These are phyloP conservation scores for Glomeris marginata DNA, from an alignment of 2,888 invertebrate species.

Conservation along the genomic window DNA sequence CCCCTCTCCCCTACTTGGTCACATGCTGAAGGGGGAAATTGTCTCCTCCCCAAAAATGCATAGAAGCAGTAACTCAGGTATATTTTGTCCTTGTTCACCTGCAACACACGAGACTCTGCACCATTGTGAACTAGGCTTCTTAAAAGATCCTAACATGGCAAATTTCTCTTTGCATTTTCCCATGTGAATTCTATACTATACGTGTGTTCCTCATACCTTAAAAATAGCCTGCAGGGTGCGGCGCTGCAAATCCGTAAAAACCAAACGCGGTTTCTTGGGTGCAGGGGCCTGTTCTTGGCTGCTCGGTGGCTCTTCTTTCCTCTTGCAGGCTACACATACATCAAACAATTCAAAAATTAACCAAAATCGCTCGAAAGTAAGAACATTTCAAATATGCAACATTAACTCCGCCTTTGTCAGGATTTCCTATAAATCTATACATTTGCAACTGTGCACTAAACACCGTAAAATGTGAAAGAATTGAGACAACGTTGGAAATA, in stretches of 20 bases:
- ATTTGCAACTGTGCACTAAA: too few species aligned
- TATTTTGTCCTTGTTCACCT: background rate
- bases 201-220: constrained; percentile 48
- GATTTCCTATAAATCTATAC: too few species aligned
- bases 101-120: background rate
- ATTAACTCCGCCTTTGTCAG: too few species aligned
- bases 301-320: constrained; percentile 78
- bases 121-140: too few species aligned
- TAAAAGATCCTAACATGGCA: background rate
- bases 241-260: constrained; percentile 99
- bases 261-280: constrained; percentile 98
- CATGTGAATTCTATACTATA: too few species aligned
- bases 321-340: constrained; percentile 64
- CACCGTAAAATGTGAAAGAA: too few species aligned
- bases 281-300: constrained; percentile 56
- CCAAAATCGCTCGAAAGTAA: background rate
- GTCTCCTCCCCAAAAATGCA: too few species aligned
- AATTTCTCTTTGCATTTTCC: background rate
- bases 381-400: too few species aligned
- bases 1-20: too few species aligned
- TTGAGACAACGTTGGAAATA: too few species aligned
- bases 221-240: constrained; percentile 99
- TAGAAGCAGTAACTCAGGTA: too few species aligned
- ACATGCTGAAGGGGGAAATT: too few species aligned
- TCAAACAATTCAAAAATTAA: constrained; percentile 1